Percentiles rank a stretch among this genome's conserved stretches.
Conservation (phyloP, 2,113 vertebrate genomes). For the Cacatua alba region DNA sequence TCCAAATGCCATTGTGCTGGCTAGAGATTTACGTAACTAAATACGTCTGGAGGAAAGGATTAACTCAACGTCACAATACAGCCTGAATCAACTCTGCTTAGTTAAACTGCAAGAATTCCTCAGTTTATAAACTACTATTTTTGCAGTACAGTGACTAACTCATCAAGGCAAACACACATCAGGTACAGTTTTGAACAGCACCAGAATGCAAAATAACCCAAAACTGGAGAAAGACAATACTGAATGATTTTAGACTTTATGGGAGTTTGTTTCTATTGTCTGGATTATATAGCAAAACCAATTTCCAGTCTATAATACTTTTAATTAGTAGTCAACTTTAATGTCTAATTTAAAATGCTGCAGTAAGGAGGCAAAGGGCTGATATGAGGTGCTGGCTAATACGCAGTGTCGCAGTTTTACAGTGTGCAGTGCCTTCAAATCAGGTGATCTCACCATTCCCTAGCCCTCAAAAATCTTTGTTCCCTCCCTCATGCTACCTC, state of each 20-base stretch:
- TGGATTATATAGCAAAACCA: not conserved
- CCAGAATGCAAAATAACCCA: not conserved
- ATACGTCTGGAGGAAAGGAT: constrained; percentile 11
- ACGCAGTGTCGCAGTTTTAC: not conserved
- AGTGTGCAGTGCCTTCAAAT: not conserved
- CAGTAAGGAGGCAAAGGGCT: not conserved
- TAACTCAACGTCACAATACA: not conserved
- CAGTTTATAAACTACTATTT: not conserved
- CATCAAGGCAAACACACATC: not conserved
- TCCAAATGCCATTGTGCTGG: not conserved
- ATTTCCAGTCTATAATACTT: not conserved
- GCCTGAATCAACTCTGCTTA: not conserved
- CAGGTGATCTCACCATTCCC: not conserved
- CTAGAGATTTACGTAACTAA: constrained; percentile 1
- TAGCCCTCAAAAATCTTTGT: not conserved
- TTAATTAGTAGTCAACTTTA: not conserved
- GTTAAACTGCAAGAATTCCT: constrained; percentile 11
- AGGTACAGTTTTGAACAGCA: not conserved
- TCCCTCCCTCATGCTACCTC: not conserved
- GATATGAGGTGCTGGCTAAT: not conserved
- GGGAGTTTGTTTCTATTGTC: not conserved
- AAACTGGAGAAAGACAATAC: not conserved
- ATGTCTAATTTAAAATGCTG: not conserved
- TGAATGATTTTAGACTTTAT: not conserved
- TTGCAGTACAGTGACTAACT: not conserved